phyloP scores from a whole-genome alignment of 2,113 vertebrate genomes.

The Coptodon bakossiorum region DNA sequence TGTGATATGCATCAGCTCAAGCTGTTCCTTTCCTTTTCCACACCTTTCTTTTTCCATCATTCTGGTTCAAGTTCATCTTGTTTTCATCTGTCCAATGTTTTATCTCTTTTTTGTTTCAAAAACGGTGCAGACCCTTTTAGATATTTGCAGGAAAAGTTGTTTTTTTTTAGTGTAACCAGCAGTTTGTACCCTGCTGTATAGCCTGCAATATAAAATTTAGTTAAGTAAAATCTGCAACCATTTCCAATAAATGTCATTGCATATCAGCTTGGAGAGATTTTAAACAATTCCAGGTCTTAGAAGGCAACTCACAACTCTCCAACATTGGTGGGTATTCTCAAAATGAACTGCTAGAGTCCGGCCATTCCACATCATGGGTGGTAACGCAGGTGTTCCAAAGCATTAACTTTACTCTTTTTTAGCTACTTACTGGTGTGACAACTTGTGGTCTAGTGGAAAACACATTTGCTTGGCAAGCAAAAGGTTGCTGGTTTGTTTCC shows the following conservation, averaged over 20 bases:
- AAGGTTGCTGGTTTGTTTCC: not conserved
- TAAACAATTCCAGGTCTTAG: not conserved
- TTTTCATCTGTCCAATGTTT: not conserved
- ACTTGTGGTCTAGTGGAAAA: not conserved
- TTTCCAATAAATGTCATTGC: not conserved
- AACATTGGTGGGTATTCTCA: not conserved
- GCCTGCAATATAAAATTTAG: not conserved
- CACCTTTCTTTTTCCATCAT: not conserved
- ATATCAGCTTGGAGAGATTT: not conserved
- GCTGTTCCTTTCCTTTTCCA: not conserved
- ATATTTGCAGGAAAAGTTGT: rapidly evolving
- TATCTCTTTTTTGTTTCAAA: not conserved
- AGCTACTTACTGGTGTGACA: not conserved
- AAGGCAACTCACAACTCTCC: not conserved
- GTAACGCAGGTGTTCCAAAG: not conserved
- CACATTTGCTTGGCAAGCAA: not conserved
- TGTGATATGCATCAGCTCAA: not conserved
- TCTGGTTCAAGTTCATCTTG: not conserved
- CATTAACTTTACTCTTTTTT: not conserved
- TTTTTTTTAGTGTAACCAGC: not conserved
- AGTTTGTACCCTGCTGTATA: not conserved
- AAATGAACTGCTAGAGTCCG: not conserved
- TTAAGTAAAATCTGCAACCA: not conserved
- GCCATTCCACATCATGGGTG: not conserved
- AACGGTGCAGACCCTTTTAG: not conserved